Conservation (phyloP, 64 coral and sea anemone species). For the Stylophora pistillata region DNA sequence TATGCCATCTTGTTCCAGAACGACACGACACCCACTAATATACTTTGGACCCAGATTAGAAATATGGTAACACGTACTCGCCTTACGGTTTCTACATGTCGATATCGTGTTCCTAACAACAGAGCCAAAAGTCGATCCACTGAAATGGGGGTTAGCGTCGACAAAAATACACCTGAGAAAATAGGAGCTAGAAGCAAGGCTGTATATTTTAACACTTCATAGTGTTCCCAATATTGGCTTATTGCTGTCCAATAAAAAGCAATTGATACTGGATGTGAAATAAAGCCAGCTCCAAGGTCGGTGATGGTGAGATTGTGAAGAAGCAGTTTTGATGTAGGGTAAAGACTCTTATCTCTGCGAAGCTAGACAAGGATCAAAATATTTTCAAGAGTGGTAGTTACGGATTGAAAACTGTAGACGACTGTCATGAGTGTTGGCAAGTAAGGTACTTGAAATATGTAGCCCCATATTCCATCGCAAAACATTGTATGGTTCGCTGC, state of each 20-base stretch:
- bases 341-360: background rate
- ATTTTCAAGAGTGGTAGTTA: background rate
- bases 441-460: too few relatives aligned
- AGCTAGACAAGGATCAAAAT: background rate
- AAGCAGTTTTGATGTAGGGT: background rate
- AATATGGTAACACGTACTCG: background rate
- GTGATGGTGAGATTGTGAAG: background rate
- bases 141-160: background rate
- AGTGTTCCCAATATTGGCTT: background rate
- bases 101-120: background rate
- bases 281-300: background rate
- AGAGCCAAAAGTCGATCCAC: constrained; percentile 14
- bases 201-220: background rate
- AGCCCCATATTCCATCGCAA: too few relatives aligned
- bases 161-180: background rate
- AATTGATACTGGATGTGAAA: background rate
- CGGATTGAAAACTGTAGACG: background rate
- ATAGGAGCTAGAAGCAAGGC: background rate
- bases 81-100: background rate
- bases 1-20: background rate
- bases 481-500: too few relatives aligned
- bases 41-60: background rate
- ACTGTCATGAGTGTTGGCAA: background rate
- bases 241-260: background rate
- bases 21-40: background rate